phyloP scores from a whole-genome alignment of 1,140 invertebrate species.

The Thaumatotibia leucotreta region DNA sequence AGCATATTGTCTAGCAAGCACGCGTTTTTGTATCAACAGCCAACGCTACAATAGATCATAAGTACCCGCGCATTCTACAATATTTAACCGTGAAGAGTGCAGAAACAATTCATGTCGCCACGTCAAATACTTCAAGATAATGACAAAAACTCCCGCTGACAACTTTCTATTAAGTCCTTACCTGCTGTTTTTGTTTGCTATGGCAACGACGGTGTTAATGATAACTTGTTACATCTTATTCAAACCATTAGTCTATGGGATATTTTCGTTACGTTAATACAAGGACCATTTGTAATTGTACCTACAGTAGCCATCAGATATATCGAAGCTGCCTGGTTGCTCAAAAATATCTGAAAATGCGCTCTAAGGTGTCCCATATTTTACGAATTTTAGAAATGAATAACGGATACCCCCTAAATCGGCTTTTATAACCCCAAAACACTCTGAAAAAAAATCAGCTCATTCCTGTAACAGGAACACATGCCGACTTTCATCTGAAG shows the following conservation, averaged over 20 bases:
- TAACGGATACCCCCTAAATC: no score
- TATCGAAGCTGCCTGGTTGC: no score
- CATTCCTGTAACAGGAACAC: no score
- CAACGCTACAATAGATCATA: background rate
- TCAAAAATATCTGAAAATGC: no score
- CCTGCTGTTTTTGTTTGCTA: slow-evolving; percentile 8
- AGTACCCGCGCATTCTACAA: background rate
- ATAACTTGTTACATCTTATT: background rate
- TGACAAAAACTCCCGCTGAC: background rate
- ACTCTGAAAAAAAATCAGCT: no score
- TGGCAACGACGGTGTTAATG: background rate
- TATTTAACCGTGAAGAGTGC: background rate
- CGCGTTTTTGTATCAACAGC: background rate
- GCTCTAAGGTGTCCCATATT: no score
- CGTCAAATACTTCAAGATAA: background rate
- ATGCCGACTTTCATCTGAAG: no score
- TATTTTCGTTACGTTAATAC: background rate
- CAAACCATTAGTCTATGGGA: background rate
- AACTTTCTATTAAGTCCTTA: background rate
- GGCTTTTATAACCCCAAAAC: no score
- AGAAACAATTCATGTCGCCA: background rate
- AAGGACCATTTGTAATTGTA: background rate
- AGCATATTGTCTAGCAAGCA: no score
- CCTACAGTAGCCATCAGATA: no score
- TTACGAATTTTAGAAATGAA: no score